Conservation (phyloP, 2,797 vertebrate species). For the Hypotaenidia philippensis region DNA sequence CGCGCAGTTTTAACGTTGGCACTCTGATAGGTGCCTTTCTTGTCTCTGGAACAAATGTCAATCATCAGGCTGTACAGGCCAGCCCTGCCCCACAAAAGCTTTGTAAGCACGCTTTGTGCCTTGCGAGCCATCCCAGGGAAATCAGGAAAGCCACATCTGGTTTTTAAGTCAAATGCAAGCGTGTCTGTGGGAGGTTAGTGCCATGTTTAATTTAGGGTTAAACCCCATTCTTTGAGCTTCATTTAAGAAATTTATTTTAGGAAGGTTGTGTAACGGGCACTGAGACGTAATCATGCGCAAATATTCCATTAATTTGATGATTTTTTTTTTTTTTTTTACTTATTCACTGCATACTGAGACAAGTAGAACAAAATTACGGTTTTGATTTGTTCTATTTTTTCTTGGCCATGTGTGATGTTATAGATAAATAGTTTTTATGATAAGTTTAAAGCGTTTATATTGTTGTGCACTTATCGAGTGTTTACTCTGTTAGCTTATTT, state of each 20-base stretch:
- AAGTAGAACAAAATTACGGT: background rate
- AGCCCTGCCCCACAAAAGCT: background rate
- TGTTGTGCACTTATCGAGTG: constrained; percentile 40
- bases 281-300: background rate
- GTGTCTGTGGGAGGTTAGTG: background rate
- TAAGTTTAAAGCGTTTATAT: constrained; percentile 51
- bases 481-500: constrained; percentile 40
- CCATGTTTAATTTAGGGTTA: background rate
- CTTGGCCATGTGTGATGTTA: constrained; percentile 26
- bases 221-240: background rate
- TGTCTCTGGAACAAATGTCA: background rate
- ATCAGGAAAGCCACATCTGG: background rate
- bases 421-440: constrained; percentile 55
- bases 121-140: background rate
- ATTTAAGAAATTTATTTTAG: background rate
- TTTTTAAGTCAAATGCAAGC: background rate
- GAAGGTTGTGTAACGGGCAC: background rate
- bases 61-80: background rate
- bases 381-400: constrained; percentile 21
- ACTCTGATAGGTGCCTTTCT: background rate
- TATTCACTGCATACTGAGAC: background rate
- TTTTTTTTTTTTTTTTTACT: background rate
- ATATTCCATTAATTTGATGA: background rate
- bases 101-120: rapidly evolving
- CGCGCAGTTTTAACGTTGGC: rapidly evolving